Evolutionary conservation across 1,140 invertebrate species (phyloP).

Genomic region (Brachionus angularis): DNA sequence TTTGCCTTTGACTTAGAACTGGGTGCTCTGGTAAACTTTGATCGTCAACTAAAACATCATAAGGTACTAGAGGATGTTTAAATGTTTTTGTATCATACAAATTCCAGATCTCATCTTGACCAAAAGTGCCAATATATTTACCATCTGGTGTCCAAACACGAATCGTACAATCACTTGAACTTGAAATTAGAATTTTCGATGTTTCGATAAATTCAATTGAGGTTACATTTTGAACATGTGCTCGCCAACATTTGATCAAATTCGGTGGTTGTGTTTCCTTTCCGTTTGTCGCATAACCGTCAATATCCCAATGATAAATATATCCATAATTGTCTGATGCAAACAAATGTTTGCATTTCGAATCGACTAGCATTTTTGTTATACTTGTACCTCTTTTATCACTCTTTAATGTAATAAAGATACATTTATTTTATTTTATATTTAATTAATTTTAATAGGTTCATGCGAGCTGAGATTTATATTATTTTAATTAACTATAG

Average conservation of each 20-base stretch:
- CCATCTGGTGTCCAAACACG: conserved; percentile 56
- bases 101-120: conserved; percentile 56
- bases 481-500: too few relatives aligned
- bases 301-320: conserved; percentile 55
- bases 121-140: conserved; percentile 58
- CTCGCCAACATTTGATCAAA: conserved; percentile 53
- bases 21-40: conserved; percentile 55
- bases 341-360: conserved; percentile 46
- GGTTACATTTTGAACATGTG: conserved; percentile 54
- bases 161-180: conserved; percentile 56
- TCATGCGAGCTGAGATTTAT: too few relatives aligned
- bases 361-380: conserved; percentile 19
- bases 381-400: conserved; percentile 29
- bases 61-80: conserved; percentile 57
- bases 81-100: conserved; percentile 53
- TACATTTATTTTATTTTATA: neutral
- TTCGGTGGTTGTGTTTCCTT: conserved; percentile 49
- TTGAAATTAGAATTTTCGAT: conserved; percentile 52
- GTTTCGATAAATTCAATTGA: conserved; percentile 53
- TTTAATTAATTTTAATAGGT: neutral
- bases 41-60: conserved; percentile 57
- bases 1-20: conserved; percentile 49
- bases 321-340: conserved; percentile 56
- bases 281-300: conserved; percentile 50
- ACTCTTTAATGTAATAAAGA: neutral